Base-by-base conservation (phyloP, 2,113 vertebrate genomes). In the Perca fluviatilis region DNA sequence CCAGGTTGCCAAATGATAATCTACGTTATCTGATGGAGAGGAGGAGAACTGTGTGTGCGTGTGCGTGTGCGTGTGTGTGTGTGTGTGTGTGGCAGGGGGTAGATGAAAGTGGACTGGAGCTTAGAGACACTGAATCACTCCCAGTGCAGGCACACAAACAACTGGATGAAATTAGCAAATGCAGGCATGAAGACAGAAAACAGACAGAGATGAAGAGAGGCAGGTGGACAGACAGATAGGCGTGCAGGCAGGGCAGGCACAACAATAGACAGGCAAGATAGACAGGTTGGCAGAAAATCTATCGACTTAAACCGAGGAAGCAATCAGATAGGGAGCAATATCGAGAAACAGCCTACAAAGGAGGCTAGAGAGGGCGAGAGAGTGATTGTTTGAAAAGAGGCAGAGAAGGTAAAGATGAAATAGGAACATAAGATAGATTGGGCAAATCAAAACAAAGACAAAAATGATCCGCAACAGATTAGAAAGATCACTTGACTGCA, bases 101-200 rank as follows among this genome's bases (percentile, higher is more conserved):
- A 77, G 87, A 91, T 91, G 82, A 89, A 93, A 95, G 89, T 80
- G 86, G 78, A 81, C 56, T 69, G 71, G 85, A 83, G 88, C 84
- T 89, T 77, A 89, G 90, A 91, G 91, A 90, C 76, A 83, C 74
- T 92, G 88, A 92, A 83, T 90, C 88, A 93, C 86, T 92, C 79
- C 73, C 87, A 33, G 74, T 46, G 65, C 67, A 63, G 70, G 80
- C 86, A 79, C 78, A 84, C 79, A 88, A 89, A 91, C 88, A 90
- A 85, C 66, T 82, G 78, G 88, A 88, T 91, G 88, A 82, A 91
- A 87, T 92, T 87, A 90, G 89, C 84, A 88, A 68, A 83, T 73
- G 79, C 67, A 68, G 27, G 66, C 50, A 40, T 74, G 79, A 82
- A 85, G 87, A 87, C 65, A 61, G 78, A 65, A 77, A 64, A 87